A percentile compares a stretch with the other conserved stretches of the same genome.
phyloP scores from a whole-genome alignment of 2,797 vertebrate species.

The Diceros bicornis region DNA sequence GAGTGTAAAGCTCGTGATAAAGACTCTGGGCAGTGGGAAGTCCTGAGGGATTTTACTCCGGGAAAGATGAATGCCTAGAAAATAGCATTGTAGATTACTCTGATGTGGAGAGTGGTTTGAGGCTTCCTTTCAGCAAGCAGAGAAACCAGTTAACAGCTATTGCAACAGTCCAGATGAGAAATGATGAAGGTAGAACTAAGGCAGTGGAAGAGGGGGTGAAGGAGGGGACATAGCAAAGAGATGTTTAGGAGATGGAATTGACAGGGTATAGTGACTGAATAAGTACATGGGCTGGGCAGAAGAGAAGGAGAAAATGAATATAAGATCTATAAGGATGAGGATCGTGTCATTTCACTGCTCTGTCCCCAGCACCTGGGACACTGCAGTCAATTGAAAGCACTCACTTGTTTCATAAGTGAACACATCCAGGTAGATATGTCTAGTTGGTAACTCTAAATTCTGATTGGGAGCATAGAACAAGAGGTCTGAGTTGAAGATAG shows the following conservation, averaged over 20 bases:
- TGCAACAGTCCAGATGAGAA: slow-evolving; percentile 1
- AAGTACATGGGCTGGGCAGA: not conserved
- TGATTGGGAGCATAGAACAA: not conserved
- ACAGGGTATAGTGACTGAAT: not conserved
- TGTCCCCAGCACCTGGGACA: not conserved
- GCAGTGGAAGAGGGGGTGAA: not conserved
- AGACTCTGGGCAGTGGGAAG: not conserved
- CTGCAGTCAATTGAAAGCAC: not conserved
- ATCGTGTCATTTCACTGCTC: not conserved
- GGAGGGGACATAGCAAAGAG: not conserved
- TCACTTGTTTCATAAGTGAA: not conserved
- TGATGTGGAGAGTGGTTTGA: not conserved
- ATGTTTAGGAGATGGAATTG: not conserved
- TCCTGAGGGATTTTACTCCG: slow-evolving; percentile 26
- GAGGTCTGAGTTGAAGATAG: not conserved
- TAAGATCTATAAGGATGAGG: not conserved
- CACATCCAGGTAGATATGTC: not conserved
- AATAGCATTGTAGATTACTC: slow-evolving; percentile 16
- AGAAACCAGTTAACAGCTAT: not conserved
- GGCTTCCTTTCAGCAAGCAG: slow-evolving; percentile 28
- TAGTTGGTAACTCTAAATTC: slow-evolving; percentile 43
- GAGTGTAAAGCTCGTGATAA: not conserved
- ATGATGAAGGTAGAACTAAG: not conserved
- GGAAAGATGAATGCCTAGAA: not conserved
- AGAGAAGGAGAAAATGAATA: slow-evolving; percentile 9